These are phyloP conservation scores for Elgonia sp. DNA, from an alignment of 2,888 invertebrate species.

Conservation along the genomic window DNA sequence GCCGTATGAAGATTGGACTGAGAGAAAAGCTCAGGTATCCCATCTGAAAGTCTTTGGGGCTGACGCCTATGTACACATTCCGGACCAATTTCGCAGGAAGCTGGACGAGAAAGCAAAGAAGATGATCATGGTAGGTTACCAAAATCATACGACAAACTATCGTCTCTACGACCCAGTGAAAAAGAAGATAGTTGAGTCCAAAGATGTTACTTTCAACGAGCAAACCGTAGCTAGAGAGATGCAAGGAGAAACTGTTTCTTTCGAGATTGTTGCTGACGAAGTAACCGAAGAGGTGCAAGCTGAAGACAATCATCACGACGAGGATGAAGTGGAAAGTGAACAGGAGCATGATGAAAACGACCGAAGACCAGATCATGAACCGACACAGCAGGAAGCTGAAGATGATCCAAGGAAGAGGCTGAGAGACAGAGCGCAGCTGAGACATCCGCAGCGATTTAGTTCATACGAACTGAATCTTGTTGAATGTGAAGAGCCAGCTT, in stretches of 20 bases:
- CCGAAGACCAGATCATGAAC: background rate
- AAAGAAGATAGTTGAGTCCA: conserved; percentile 58
- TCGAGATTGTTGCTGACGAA: background rate
- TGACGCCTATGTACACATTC: conserved; percentile 71
- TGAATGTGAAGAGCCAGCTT: conserved; percentile 44
- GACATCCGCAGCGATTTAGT: background rate
- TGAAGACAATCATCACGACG: background rate
- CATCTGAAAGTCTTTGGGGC: conserved; percentile 76
- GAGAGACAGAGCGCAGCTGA: conserved; percentile 26
- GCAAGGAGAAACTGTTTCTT: background rate
- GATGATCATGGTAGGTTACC: conserved; percentile 76
- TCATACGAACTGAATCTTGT: conserved; percentile 28
- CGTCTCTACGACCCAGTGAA: conserved; percentile 63
- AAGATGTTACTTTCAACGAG: conserved; percentile 70
- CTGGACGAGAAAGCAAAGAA: conserved; percentile 77
- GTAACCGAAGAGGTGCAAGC: background rate
- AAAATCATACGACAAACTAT: conserved; percentile 65
- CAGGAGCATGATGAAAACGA: background rate
- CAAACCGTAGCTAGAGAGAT: background rate
- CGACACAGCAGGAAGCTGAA: background rate
- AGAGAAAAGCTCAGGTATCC: conserved; percentile 70
- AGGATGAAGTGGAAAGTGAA: background rate
- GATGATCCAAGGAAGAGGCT: conserved; percentile 21
- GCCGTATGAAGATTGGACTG: conserved; percentile 76
- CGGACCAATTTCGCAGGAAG: conserved; percentile 73